A percentile compares a stretch with the other conserved stretches of the same genome.
Evolutionary conservation across 2,888 invertebrate genomes (phyloP).

Genomic region (Lysandra bellargus): DNA sequence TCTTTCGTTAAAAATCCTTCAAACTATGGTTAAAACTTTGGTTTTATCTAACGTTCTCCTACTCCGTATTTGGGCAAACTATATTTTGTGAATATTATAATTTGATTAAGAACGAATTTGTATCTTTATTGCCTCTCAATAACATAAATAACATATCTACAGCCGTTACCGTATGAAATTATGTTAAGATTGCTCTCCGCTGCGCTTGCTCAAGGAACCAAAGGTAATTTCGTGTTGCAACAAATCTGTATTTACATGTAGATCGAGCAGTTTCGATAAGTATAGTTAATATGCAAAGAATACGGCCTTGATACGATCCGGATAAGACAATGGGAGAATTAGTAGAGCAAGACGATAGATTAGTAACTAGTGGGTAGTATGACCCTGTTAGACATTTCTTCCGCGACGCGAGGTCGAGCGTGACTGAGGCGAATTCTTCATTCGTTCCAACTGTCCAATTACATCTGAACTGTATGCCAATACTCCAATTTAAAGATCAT

Average conservation of each 20-base stretch:
- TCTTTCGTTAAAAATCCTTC: background rate
- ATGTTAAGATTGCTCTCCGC: background rate
- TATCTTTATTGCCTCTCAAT: background rate
- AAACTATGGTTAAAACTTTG: background rate
- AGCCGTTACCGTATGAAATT: background rate
- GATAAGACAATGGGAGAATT: slow-evolving; percentile 33
- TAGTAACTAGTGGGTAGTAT: slow-evolving; percentile 63
- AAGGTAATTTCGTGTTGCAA: slow-evolving; percentile 7
- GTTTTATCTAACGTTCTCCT: too few species aligned
- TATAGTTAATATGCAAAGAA: slow-evolving; percentile 14
- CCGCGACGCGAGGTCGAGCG: slow-evolving; percentile 72
- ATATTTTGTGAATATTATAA: too few species aligned
- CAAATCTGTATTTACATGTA: slow-evolving; percentile 4
- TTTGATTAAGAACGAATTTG: background rate
- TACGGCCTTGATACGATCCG: slow-evolving; percentile 29
- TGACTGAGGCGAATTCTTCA: slow-evolving; percentile 67
- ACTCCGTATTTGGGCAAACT: too few species aligned
- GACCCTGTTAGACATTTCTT: slow-evolving; percentile 66
- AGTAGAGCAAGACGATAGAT: slow-evolving; percentile 31
- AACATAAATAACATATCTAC: background rate
- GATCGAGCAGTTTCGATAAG: slow-evolving; percentile 11
- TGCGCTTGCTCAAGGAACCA: slow-evolving; percentile 8
- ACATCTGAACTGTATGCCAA: slow-evolving; percentile 44
- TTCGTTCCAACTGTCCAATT: slow-evolving; percentile 43
- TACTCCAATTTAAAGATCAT: slow-evolving; percentile 32